Evolutionary conservation across 1,140 invertebrate species (phyloP).

Genomic region (Pogonomyrmex barbatus): DNA sequence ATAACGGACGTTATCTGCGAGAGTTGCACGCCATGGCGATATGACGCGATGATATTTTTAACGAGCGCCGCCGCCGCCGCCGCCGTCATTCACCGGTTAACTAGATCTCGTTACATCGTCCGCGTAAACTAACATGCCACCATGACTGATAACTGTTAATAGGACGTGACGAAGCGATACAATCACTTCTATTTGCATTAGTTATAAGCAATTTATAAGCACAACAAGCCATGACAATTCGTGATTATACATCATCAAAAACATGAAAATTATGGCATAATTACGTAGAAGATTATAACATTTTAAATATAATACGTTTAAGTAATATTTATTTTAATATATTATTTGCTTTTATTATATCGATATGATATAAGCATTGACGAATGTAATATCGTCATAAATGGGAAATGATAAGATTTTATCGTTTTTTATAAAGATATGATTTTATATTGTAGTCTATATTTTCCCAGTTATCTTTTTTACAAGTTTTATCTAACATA

Average conservation of each 20-base stretch:
- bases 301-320: not conserved
- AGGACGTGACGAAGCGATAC: not conserved
- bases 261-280: not conserved
- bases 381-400: not conserved
- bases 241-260: not conserved
- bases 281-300: not conserved
- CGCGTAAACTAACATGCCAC: slow-evolving; percentile 21
- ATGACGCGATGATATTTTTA: slow-evolving; percentile 49
- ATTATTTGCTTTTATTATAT: not conserved
- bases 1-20: not conserved
- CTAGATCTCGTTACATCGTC: slow-evolving; percentile 34
- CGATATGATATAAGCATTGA: not conserved
- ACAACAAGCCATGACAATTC: not conserved
- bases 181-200: not conserved
- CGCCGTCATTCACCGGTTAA: slow-evolving; percentile 36
- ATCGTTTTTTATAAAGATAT: slow-evolving; percentile 14
- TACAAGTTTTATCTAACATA: not conserved
- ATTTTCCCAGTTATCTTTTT: not conserved
- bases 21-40: slow-evolving; percentile 6
- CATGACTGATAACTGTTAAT: slow-evolving; percentile 9
- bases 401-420: slow-evolving; percentile 11
- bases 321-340: slow-evolving; percentile 3
- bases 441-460: not conserved
- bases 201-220: not conserved
- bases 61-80: not conserved